phyloP scores from a whole-genome alignment of 2,113 vertebrate genomes.

The Anarrhichthys ocellatus region DNA sequence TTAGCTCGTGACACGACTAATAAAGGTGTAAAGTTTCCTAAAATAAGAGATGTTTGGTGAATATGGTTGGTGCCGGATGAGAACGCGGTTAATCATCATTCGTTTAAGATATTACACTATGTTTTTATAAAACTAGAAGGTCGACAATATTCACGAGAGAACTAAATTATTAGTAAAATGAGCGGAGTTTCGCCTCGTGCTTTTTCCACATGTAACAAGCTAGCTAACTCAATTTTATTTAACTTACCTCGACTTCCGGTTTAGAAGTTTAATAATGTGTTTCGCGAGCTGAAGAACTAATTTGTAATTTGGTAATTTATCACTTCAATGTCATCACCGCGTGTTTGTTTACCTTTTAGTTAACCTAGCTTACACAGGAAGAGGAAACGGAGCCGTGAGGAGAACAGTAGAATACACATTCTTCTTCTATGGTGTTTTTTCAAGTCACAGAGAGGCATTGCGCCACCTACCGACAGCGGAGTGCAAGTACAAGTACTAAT shows the following conservation, averaged over 20 bases:
- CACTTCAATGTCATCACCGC: conserved; percentile 23
- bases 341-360: conserved; percentile 34
- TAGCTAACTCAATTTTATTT: background rate
- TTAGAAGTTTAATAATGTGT: background rate
- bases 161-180: background rate
- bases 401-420: background rate
- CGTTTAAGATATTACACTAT: rapidly evolving
- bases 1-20: background rate
- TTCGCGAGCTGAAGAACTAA: background rate
- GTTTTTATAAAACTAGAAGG: rapidly evolving
- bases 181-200: conserved; percentile 12
- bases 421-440: background rate
- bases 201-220: background rate
- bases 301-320: rapidly evolving
- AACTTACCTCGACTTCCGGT: conserved; percentile 8
- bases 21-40: background rate
- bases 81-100: rapidly evolving
- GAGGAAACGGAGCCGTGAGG: background rate
- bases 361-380: conserved; percentile 5
- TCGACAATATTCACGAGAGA: rapidly evolving
- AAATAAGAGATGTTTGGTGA: background rate
- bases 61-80: background rate
- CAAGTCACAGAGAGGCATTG: background rate
- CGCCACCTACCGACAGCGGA: conserved; percentile 17
- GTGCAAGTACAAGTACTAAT: background rate